phyloP scores from a whole-genome alignment of 2,113 vertebrate species.

The Naja naja region DNA sequence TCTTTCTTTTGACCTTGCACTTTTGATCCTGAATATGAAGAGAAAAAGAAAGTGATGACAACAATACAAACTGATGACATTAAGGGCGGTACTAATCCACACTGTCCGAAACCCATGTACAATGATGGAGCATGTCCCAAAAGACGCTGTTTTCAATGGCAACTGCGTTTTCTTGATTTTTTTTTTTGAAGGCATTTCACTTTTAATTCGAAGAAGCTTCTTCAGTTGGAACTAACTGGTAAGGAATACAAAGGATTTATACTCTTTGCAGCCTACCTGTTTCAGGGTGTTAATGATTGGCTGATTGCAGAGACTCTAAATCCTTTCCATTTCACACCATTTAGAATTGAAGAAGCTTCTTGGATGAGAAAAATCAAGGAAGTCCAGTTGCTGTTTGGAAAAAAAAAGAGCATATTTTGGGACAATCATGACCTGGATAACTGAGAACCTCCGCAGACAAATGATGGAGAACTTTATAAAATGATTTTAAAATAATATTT shows the following conservation, averaged over 20 bases:
- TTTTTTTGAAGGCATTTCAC: neutral
- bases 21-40: neutral
- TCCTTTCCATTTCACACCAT: neutral
- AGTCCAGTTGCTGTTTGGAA: neutral
- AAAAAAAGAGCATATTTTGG: neutral
- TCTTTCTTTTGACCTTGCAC: neutral
- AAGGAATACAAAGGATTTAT: neutral
- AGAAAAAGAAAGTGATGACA: neutral
- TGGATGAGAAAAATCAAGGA: neutral
- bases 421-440: neutral
- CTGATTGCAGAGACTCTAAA: neutral
- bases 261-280: neutral
- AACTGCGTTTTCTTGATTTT: no score
- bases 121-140: neutral
- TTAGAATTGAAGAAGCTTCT: neutral
- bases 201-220: neutral
- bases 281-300: neutral
- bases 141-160: neutral
- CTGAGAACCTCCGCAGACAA: neutral
- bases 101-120: neutral
- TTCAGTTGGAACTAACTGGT: neutral
- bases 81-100: neutral
- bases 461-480: neutral
- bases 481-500: neutral
- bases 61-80: neutral